Conservation (phyloP, 2,113 vertebrate species). For the Cinclus mexicanus region DNA sequence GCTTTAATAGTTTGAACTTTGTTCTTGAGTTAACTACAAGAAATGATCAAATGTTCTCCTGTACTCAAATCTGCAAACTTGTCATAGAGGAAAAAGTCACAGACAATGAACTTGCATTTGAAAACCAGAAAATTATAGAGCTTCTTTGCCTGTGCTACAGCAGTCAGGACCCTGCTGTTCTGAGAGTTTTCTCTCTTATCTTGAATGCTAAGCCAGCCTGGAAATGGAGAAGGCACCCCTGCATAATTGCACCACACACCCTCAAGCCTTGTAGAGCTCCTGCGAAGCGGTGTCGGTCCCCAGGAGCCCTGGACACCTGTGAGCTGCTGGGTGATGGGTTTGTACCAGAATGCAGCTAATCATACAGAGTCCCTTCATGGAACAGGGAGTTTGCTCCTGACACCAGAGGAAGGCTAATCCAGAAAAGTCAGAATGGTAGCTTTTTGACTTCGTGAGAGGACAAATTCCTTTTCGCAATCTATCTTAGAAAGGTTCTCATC, state of each 20-base stretch:
- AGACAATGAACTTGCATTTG: not conserved
- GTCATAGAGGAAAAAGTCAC: not conserved
- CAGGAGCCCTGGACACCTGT: not conserved
- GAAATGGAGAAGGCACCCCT: not conserved
- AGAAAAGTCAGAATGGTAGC: not conserved
- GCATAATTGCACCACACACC: fast-evolving
- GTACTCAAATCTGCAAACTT: not conserved
- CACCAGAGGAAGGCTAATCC: not conserved
- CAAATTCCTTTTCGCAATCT: not conserved
- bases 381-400: not conserved
- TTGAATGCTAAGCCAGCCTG: not conserved
- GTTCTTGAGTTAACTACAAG: not conserved
- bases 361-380: not conserved
- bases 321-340: not conserved
- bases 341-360: not conserved
- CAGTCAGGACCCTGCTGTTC: fast-evolving
- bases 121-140: not conserved
- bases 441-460: not conserved
- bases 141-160: not conserved
- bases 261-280: not conserved
- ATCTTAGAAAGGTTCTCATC: not conserved
- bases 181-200: not conserved
- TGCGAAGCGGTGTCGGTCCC: not conserved
- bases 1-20: not conserved
- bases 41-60: not conserved